A percentile compares a stretch with the other conserved stretches of the same genome.
phyloP scores from a whole-genome alignment of 2,797 vertebrate species.

The Chelon auratus region DNA sequence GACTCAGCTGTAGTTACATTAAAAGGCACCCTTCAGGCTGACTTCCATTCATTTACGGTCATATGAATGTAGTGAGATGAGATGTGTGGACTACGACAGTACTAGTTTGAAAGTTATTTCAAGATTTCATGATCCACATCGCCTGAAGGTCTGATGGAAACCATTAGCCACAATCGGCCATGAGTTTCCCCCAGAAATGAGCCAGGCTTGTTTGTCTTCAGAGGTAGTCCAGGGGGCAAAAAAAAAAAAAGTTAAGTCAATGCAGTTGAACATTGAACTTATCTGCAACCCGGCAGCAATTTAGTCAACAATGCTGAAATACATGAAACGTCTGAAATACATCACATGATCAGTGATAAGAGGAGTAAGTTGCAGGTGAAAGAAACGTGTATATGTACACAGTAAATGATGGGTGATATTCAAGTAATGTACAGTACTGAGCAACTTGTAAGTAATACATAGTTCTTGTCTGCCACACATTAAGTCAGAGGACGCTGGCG shows the following conservation, averaged over 20 bases:
- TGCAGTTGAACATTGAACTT: constrained; percentile 60
- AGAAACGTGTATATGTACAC: constrained; percentile 39
- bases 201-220: constrained; percentile 64
- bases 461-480: constrained; percentile 8
- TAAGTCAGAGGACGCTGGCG: constrained; percentile 6
- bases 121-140: constrained; percentile 63
- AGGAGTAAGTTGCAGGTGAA: constrained; percentile 16
- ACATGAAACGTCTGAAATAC: constrained; percentile 57
- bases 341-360: constrained; percentile 42
- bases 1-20: constrained; percentile 70
- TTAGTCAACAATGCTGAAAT: constrained; percentile 74
- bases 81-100: constrained; percentile 76
- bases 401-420: constrained; percentile 54
- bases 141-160: constrained; percentile 50
- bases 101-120: constrained; percentile 63
- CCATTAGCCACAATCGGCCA: constrained; percentile 29
- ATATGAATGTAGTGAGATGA: constrained; percentile 73
- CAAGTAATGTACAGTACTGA: constrained; percentile 55
- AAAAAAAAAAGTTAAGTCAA: constrained; percentile 57
- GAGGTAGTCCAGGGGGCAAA: constrained; percentile 80
- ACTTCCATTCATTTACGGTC: constrained; percentile 64
- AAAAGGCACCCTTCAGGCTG: constrained; percentile 71
- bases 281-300: constrained; percentile 62
- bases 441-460: constrained; percentile 36
- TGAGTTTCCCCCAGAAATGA: constrained; percentile 54